Base-by-base conservation (phyloP, 2,113 vertebrate genomes). In the Chaetorhynchus papuensis region DNA sequence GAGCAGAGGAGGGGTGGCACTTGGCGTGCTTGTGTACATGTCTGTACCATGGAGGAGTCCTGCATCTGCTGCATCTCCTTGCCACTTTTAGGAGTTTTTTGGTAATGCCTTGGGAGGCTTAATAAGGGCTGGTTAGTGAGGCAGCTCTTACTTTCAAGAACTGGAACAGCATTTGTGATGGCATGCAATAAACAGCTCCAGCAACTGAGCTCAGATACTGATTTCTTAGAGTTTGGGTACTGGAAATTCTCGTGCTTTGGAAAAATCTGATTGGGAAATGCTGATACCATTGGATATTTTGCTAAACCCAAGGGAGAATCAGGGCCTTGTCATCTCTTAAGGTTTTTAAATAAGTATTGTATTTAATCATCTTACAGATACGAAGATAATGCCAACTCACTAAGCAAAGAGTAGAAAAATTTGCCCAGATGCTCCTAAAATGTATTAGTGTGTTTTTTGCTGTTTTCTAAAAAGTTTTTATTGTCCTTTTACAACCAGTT, bases 21-120 rank as follows among this genome's bases (percentile, higher is more conserved):
- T 11, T 14, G 1, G n/a, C 0, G 0, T 59, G 18, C 22, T 1
- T 2, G 10, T 53, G 18, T 61, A 39, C 65, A 5, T 24, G 22
- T 66, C 9, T 41, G 33, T 61, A 12, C 12, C 9, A 0, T 9
- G 16, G 27, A 21, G 49, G 27, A 44, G 15, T 41, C 2, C 1
- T 33, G 22, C 4, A 22, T 49, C 65, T 75, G 45, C 47, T 50
- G 30, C 24, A 31, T 78, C 33, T 84, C 28, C 28, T 80, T 64
- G 9, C 26, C 6, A 9, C 52, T 93, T 89, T 10, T 0, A 3
- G 27, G 27, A 54, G 15, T 64, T 61, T 42, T 33, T 44, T 37
- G 69, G 19, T n/a, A 9, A 7, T 57, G 9, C 13, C 11, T 11
- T 86, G 33, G 27, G 21, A 42, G 23, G 8, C 44, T 66, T 59